phyloP scores from a whole-genome alignment of 2,113 vertebrate genomes.

The Pseudopodoces humilis region DNA sequence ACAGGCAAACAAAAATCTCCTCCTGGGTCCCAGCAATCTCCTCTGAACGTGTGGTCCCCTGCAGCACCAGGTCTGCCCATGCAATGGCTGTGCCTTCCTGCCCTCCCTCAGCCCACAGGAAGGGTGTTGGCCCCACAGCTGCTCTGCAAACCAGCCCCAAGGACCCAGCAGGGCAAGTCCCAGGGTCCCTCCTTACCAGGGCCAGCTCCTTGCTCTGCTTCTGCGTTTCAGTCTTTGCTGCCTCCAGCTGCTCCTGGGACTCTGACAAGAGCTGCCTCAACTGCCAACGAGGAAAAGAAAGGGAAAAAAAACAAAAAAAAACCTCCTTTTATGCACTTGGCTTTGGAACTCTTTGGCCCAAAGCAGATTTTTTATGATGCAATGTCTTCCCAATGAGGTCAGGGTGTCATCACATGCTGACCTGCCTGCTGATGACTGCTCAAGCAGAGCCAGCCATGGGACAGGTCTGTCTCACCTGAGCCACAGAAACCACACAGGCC shows the following conservation, averaged over 20 bases:
- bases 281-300: constrained; percentile 58
- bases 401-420: not conserved
- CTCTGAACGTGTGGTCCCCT: not conserved
- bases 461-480: not conserved
- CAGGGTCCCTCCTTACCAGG: constrained; percentile 73
- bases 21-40: not conserved
- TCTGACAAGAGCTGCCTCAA: constrained; percentile 84
- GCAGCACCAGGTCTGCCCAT: not conserved
- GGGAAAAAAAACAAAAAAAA: too few species aligned
- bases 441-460: not conserved
- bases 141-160: not conserved
- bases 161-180: not conserved
- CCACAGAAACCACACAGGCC: not conserved
- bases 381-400: not conserved
- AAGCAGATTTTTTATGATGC: not conserved
- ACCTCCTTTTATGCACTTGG: not conserved
- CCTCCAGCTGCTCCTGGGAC: constrained; percentile 82
- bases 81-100: not conserved
- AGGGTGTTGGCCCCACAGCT: not conserved
- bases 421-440: not conserved
- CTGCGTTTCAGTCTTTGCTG: constrained; percentile 82
- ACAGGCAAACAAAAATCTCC: not conserved
- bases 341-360: not conserved
- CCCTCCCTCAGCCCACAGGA: not conserved
- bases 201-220: constrained; percentile 86